Base-by-base conservation (phyloP, 2,888 invertebrate species). In the Xylophagus ater region DNA sequence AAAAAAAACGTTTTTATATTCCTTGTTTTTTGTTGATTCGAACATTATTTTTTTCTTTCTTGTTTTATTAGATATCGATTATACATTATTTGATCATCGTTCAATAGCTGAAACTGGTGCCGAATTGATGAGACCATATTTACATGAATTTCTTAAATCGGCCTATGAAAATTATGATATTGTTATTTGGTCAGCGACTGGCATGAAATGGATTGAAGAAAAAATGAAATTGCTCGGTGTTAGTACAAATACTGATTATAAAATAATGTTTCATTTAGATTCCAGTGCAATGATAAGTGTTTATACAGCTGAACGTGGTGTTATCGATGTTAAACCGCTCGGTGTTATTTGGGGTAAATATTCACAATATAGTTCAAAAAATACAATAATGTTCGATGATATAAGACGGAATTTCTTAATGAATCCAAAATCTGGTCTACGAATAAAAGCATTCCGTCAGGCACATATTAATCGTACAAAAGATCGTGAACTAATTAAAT, bases 341-440 rank as follows among this genome's bases (percentile, higher is more conserved):
- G 93, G 90, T 5, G 88, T 97, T 1, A 92, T 97, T 47, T 97
- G 96, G 96, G 94, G 93, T 10, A 87, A 90, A 57, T 94, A 79
- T 57, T 73, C 81, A 2, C 87, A 93, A 57, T 96, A 87, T 65
- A 81, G 75, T 33, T 69, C 82, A 0, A 84, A 83, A 57, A 97
- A 97, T 60, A 96, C 94, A 0, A 92, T 97, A 46, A 97, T 97
- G 94, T 88, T 97, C 53, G 96, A 97, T 57, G 96, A 97, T 55
- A 84, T 94, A 25, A 71, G 93, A 38, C 71, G 93, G 50, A 97
- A 97, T 65, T 97, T 97, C 56, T 75, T 94, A 25, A 94, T 97
- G 94, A 97, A 97, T 62, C 94, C 94, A 0, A 85, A 86, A 52
- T 88, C 84, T 43, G 96, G 96, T 0, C 68, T 96, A 1, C 81